phyloP scores from a whole-genome alignment of 2,113 vertebrate genomes.

The Coptodon rendalli region DNA sequence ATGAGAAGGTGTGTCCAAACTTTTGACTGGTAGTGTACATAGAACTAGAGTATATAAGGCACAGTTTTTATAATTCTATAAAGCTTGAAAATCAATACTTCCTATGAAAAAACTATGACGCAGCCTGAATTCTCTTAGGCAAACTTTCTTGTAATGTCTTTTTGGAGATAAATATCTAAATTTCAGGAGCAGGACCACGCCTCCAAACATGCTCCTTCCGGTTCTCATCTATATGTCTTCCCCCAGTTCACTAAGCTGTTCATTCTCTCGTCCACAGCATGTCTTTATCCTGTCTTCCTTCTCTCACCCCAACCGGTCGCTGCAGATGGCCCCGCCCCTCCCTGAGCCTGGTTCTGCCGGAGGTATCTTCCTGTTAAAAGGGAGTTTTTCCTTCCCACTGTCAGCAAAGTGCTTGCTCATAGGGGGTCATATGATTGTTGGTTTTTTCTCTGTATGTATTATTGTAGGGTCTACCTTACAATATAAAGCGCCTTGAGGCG shows the following conservation, averaged over 20 bases:
- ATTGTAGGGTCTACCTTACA: accelerated
- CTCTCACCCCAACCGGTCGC: too few relatives aligned
- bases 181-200: background rate
- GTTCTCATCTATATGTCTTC: background rate
- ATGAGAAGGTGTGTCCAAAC: background rate
- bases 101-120: background rate
- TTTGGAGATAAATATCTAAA: background rate
- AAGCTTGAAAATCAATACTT: background rate
- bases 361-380: too few relatives aligned
- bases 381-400: too few relatives aligned
- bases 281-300: too few relatives aligned
- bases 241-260: background rate
- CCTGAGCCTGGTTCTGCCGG: too few relatives aligned
- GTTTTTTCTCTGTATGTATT: accelerated
- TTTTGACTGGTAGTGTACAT: background rate
- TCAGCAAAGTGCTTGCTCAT: too few relatives aligned
- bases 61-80: background rate
- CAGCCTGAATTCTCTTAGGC: background rate
- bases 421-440: background rate
- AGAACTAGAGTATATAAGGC: background rate
- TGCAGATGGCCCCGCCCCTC: too few relatives aligned
- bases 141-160: accelerated
- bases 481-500: background rate
- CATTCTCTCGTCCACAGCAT: too few relatives aligned
- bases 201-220: background rate